Percentiles rank a stretch among this genome's conserved stretches.
Evolutionary conservation across 1,140 invertebrate genomes (phyloP).

Genomic region (Scaptodrosophila lebanonensis): DNA sequence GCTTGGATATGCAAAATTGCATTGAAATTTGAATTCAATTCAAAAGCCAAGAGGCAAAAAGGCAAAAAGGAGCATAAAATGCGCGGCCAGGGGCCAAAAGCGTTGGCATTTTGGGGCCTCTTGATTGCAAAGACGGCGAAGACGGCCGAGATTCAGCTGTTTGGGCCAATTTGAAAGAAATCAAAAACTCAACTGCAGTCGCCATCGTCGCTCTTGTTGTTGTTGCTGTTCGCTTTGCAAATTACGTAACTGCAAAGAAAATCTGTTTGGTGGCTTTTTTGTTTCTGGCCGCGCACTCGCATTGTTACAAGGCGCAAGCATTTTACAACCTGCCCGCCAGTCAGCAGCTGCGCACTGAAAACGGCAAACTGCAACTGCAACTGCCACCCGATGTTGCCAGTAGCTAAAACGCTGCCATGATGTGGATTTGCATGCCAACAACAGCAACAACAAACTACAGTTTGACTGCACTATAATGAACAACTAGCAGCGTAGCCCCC

Average conservation of each 20-base stretch:
- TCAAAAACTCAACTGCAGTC: conserved; percentile 59
- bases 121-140: too few species aligned
- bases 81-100: conserved; percentile 1
- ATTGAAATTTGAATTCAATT: conserved; percentile 77
- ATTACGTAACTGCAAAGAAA: conserved; percentile 60
- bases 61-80: conserved; percentile 6
- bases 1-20: conserved; percentile 76
- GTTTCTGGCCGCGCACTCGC: conserved; percentile 45
- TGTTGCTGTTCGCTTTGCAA: conserved; percentile 40
- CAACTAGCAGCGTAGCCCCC: too few species aligned
- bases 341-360: neutral
- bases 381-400: conserved; percentile 29
- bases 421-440: conserved; percentile 28
- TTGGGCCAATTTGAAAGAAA: conserved; percentile 74
- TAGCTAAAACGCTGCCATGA: conserved; percentile 28
- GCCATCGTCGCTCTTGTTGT: conserved; percentile 6
- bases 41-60: conserved; percentile 32
- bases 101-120: conserved; percentile 31
- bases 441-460: neutral
- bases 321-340: too few species aligned
- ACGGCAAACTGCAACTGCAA: neutral
- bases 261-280: too few species aligned
- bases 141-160: too few species aligned
- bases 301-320: conserved; percentile 34
- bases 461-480: too few species aligned